phyloP scores from a whole-genome alignment of 2,888 invertebrate genomes.

The Eilema sororculum region DNA sequence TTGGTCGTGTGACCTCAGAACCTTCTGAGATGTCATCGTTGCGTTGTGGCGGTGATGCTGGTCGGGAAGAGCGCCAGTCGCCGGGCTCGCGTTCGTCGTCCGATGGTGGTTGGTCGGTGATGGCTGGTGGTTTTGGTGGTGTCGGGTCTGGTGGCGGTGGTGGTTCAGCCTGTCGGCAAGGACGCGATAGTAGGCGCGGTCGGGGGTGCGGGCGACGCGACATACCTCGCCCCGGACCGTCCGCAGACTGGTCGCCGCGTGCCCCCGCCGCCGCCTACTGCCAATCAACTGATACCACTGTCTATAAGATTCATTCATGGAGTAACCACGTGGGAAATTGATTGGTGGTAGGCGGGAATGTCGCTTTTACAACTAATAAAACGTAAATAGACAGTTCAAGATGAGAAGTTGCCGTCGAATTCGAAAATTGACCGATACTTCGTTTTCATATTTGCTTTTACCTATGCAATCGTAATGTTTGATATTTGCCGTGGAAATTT shows the following conservation, averaged over 20 bases:
- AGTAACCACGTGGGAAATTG: conserved; percentile 65
- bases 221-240: conserved; percentile 74
- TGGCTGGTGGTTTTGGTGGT: conserved; percentile 68
- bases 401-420: neutral
- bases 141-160: conserved; percentile 77
- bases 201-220: conserved; percentile 81
- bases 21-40: conserved; percentile 82
- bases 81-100: conserved; percentile 86
- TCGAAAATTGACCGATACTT: neutral
- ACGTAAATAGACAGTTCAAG: neutral
- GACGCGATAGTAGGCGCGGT: conserved; percentile 73
- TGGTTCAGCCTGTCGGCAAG: conserved; percentile 81
- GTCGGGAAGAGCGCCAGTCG: conserved; percentile 83
- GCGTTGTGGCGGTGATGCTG: conserved; percentile 77
- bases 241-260: conserved; percentile 74
- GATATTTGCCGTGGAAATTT: neutral
- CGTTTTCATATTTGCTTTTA: neutral
- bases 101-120: conserved; percentile 70
- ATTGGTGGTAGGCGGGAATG: conserved; percentile 47
- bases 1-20: conserved; percentile 84
- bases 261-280: conserved; percentile 63
- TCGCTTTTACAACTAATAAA: conserved; percentile 20
- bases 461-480: neutral
- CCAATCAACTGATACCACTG: conserved; percentile 74
- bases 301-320: conserved; percentile 70